phyloP scores from a whole-genome alignment of 2,797 vertebrate genomes.

The Sternotherus odoratus region DNA sequence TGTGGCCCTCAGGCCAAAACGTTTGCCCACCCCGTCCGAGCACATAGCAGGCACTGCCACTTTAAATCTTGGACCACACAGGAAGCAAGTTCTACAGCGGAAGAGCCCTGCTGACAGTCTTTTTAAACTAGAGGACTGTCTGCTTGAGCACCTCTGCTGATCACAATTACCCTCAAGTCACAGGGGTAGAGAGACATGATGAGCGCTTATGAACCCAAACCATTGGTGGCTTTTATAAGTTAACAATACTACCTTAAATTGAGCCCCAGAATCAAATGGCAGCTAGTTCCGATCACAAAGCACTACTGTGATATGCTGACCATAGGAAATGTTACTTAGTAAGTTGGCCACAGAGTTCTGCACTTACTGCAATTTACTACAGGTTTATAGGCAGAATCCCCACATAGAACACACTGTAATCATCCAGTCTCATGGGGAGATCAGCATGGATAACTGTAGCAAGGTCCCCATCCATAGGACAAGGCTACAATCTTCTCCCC shows the following conservation, averaged over 20 bases:
- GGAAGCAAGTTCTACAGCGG: background rate
- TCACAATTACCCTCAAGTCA: fast-evolving
- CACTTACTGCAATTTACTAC: background rate
- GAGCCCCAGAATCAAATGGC: background rate
- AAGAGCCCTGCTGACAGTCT: fast-evolving
- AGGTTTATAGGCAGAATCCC: constrained; percentile 16
- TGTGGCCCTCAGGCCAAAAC: too few species aligned
- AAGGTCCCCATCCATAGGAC: background rate
- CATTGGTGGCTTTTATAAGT: background rate
- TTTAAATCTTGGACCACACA: background rate
- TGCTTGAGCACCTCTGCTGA: background rate
- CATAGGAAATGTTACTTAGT: background rate
- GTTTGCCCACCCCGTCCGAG: background rate
- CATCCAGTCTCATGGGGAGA: constrained; percentile 1
- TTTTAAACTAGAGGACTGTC: background rate
- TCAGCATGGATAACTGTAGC: background rate
- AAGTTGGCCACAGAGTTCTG: constrained; percentile 21
- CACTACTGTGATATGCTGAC: background rate
- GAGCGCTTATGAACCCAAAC: background rate
- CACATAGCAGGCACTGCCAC: background rate
- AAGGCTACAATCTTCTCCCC: constrained; percentile 31
- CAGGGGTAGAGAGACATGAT: background rate
- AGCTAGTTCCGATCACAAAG: fast-evolving
- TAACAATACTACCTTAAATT: constrained; percentile 25
- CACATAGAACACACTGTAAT: constrained; percentile 50